phyloP scores from a whole-genome alignment of 2,797 vertebrate genomes.

The Sardinella longiceps region DNA sequence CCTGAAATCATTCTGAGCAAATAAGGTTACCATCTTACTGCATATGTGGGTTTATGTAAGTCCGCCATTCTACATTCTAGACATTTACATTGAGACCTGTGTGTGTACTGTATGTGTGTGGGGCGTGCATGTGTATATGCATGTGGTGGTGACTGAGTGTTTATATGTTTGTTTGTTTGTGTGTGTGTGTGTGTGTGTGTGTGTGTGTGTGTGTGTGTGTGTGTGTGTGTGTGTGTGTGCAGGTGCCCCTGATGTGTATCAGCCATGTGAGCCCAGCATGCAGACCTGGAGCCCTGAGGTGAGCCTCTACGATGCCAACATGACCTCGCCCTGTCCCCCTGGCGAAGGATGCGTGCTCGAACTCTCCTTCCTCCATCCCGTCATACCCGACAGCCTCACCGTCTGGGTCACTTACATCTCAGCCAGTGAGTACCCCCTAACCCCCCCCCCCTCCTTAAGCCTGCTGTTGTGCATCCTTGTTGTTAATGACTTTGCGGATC shows the following conservation, averaged over 20 bases:
- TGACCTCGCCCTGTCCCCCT: conserved; percentile 90
- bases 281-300: conserved; percentile 97
- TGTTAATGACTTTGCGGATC: background rate
- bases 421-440: conserved; percentile 65
- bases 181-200: conserved; percentile 27
- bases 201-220: conserved; percentile 25
- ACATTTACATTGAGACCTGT: too few relatives aligned
- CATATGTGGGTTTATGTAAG: background rate
- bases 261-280: conserved; percentile 92
- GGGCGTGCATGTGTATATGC: background rate
- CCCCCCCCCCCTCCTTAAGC: background rate
- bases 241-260: conserved; percentile 95
- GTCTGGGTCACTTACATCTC: conserved; percentile 95
- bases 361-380: conserved; percentile 82
- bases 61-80: too few relatives aligned
- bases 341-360: conserved; percentile 88
- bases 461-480: too few relatives aligned
- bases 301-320: conserved; percentile 90
- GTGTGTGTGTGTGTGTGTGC: conserved; percentile 33
- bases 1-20: background rate
- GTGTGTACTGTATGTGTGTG: too few relatives aligned
- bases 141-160: background rate
- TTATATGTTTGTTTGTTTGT: background rate
- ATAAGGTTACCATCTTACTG: background rate
- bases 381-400: conserved; percentile 82